phyloP scores from a whole-genome alignment of 2,888 invertebrate genomes.

The Xiphydria camelus region DNA sequence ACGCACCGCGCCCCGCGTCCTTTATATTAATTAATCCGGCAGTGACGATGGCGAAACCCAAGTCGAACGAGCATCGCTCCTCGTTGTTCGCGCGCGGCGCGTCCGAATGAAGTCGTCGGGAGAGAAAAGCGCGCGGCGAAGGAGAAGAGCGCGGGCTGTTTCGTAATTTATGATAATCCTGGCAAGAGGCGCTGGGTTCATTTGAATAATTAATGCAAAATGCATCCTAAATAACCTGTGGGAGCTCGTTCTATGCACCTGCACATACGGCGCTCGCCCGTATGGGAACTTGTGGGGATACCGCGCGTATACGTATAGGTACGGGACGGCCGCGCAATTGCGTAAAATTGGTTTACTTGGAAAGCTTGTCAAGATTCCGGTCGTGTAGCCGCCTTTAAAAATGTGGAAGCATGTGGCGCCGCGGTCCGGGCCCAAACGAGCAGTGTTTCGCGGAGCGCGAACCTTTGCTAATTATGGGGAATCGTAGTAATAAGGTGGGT shows the following conservation, averaged over 20 bases:
- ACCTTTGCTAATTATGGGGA: too few species aligned
- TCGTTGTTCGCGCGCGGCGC: conserved; percentile 12
- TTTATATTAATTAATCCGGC: too few species aligned
- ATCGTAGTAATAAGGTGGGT: too few species aligned
- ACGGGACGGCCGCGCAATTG: too few species aligned
- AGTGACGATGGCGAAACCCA: too few species aligned
- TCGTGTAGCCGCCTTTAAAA: too few species aligned
- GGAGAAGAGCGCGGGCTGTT: conserved; percentile 26
- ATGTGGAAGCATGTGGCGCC: too few species aligned
- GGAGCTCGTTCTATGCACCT: conserved; percentile 48
- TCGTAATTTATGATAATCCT: conserved; percentile 51
- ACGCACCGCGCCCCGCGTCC: too few species aligned
- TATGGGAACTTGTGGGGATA: conserved; percentile 26
- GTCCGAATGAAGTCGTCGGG: conserved; percentile 31
- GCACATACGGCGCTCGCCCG: conserved; percentile 32
- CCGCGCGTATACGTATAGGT: conserved; percentile 28
- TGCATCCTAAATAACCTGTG: conserved; percentile 51
- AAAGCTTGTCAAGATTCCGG: conserved; percentile 46
- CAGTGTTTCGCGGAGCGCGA: too few species aligned
- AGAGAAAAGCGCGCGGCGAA: too few species aligned
- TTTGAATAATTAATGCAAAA: conserved; percentile 57
- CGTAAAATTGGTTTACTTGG: conserved; percentile 39
- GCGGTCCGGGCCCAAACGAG: too few species aligned
- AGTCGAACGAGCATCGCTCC: too few species aligned
- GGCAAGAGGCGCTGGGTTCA: conserved; percentile 37